Evolutionary conservation across 2,113 vertebrate species (phyloP).

Genomic region (Megaleporinus macrocephalus): DNA sequence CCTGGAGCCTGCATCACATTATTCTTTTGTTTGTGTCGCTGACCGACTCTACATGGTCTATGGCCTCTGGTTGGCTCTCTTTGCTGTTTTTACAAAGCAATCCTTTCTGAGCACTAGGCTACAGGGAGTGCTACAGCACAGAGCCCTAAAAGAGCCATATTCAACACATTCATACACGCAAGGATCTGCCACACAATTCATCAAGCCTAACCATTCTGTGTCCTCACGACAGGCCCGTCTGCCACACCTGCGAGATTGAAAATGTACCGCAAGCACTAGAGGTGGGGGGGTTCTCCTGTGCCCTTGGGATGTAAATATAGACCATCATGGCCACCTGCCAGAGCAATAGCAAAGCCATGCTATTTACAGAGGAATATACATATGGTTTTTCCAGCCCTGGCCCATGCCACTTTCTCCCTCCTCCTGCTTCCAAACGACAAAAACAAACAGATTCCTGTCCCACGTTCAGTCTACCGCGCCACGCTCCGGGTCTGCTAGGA

Average conservation of each 20-base stretch:
- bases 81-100: not conserved
- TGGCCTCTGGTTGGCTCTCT: not conserved
- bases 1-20: constrained; percentile 10
- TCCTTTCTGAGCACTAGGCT: not conserved
- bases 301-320: constrained; percentile 50
- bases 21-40: constrained; percentile 12
- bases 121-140: not conserved
- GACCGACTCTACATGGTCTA: not conserved
- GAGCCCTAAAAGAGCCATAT: not conserved
- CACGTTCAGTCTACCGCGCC: constrained; percentile 72
- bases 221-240: not conserved
- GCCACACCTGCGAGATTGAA: constrained; percentile 6
- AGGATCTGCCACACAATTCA: not conserved
- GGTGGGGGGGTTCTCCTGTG: constrained; percentile 8
- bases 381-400: constrained; percentile 29
- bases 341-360: constrained; percentile 25
- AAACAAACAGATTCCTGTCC: constrained; percentile 53
- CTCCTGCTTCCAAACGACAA: constrained; percentile 28
- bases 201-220: not conserved
- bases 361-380: constrained; percentile 44
- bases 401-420: not conserved
- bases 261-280: not conserved
- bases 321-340: constrained; percentile 38
- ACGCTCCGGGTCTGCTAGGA: constrained; percentile 74
- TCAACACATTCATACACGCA: not conserved